These are phyloP conservation scores for Hypomesus transpacificus DNA, from an alignment of 2,113 vertebrate genomes.

Conservation along the genomic window DNA sequence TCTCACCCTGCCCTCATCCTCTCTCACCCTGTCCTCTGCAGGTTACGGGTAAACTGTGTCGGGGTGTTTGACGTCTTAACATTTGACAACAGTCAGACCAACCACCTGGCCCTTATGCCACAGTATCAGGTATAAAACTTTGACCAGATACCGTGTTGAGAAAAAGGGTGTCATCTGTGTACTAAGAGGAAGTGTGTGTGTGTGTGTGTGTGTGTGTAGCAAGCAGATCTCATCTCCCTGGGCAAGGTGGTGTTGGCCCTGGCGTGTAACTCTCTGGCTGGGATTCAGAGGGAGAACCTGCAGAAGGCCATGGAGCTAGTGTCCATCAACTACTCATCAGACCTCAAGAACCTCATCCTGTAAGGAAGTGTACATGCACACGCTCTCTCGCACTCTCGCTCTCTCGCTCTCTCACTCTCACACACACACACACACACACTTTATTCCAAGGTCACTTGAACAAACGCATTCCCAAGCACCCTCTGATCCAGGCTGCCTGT, in stretches of 20 bases:
- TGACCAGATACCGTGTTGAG: neutral
- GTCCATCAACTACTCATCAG: slow-evolving; percentile 99
- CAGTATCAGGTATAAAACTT: slow-evolving; percentile 91
- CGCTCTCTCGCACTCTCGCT: neutral
- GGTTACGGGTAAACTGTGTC: slow-evolving; percentile 97
- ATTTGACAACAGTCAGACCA: slow-evolving; percentile 98
- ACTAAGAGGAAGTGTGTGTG: neutral
- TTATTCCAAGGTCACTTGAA: too few species aligned
- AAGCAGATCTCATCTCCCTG: slow-evolving; percentile 98
- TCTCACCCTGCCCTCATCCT: neutral
- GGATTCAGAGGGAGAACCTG: slow-evolving; percentile 98
- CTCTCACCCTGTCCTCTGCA: slow-evolving; percentile 47
- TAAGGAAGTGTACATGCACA: slow-evolving; percentile 65
- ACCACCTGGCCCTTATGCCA: slow-evolving; percentile 96
- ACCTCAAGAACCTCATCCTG: slow-evolving; percentile 99
- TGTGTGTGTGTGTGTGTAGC: slow-evolving; percentile 65
- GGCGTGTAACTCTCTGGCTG: slow-evolving; percentile 97
- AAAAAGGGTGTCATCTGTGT: neutral
- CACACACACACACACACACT: neutral
- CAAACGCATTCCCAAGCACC: too few species aligned
- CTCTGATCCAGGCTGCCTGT: neutral
- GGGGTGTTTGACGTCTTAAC: slow-evolving; percentile 98
- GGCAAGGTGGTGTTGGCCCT: slow-evolving; percentile 98
- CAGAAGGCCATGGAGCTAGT: slow-evolving; percentile 99
- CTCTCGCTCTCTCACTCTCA: neutral